A percentile compares a stretch with the other conserved stretches of the same genome.
phyloP scores from a whole-genome alignment of 2,797 vertebrate genomes.

The Crax fasciolata region DNA sequence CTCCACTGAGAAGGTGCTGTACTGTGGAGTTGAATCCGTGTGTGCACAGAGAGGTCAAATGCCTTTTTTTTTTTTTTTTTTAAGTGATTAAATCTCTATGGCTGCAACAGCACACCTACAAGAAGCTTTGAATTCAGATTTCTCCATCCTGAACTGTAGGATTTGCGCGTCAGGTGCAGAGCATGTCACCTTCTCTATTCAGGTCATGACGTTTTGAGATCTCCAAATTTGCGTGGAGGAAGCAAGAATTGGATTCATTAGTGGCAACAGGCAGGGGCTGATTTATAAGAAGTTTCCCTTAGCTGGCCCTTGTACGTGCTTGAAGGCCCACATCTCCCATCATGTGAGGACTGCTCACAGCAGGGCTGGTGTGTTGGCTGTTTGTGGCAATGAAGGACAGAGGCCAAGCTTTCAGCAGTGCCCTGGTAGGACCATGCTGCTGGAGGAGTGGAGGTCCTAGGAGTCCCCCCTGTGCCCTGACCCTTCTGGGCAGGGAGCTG shows the following conservation, averaged over 20 bases:
- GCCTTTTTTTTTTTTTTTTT: background rate
- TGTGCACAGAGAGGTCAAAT: background rate
- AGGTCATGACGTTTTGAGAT: background rate
- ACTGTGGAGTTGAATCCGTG: background rate
- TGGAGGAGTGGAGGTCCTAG: background rate
- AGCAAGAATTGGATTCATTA: background rate
- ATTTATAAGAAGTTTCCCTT: background rate
- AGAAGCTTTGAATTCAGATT: background rate
- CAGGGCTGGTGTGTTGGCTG: background rate
- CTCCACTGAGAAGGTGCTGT: background rate
- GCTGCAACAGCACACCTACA: background rate
- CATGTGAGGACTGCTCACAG: rapidly evolving
- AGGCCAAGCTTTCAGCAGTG: background rate
- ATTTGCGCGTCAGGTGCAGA: background rate
- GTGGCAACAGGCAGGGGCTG: background rate
- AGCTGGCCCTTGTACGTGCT: background rate
- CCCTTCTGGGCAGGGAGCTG: background rate
- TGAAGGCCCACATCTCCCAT: background rate
- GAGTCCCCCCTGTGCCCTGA: background rate
- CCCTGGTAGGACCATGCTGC: background rate
- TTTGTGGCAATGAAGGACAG: background rate
- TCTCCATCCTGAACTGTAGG: background rate
- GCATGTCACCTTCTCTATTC: background rate
- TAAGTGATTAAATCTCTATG: background rate
- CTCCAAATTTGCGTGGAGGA: background rate